Conservation (phyloP, 2,113 vertebrate genomes). For the Grus americana region DNA sequence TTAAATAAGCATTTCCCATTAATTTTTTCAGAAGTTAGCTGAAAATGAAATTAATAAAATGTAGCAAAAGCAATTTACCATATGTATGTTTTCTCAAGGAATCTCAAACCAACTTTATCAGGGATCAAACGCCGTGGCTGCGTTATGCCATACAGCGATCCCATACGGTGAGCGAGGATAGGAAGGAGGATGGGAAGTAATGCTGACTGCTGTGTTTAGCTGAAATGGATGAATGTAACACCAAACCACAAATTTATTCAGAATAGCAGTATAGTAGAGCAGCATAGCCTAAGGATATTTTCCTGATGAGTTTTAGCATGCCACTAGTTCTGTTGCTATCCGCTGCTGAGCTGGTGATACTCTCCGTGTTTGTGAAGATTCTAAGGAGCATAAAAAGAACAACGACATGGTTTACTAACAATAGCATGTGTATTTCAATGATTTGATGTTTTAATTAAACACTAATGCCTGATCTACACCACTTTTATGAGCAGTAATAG, state of each 20-base stretch:
- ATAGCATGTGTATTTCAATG: not conserved
- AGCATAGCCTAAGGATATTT: constrained; percentile 36
- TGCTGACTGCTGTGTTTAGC: not conserved
- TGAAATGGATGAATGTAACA: constrained; percentile 3
- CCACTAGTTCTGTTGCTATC: constrained; percentile 5
- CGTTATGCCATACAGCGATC: not conserved
- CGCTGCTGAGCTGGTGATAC: not conserved
- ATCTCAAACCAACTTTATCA: not conserved
- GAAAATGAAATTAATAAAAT: not conserved
- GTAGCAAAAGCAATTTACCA: not conserved
- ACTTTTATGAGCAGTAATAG: not conserved
- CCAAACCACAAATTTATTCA: not conserved
- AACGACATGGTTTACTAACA: not conserved
- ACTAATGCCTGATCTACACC: not conserved
- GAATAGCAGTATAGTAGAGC: not conserved
- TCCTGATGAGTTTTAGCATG: not conserved
- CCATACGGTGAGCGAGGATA: not conserved
- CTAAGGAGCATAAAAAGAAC: constrained; percentile 22
- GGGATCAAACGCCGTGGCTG: not conserved
- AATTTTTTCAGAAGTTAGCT: not conserved
- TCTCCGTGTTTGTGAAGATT: not conserved
- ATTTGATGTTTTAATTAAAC: not conserved
- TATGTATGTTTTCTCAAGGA: not conserved
- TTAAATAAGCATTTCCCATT: not conserved
- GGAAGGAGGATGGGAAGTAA: not conserved